Evolutionary conservation across 2,888 invertebrate species (phyloP), one percentile per base, ranked within the genome.

Genomic region (Luffia ferchaultella): DNA sequence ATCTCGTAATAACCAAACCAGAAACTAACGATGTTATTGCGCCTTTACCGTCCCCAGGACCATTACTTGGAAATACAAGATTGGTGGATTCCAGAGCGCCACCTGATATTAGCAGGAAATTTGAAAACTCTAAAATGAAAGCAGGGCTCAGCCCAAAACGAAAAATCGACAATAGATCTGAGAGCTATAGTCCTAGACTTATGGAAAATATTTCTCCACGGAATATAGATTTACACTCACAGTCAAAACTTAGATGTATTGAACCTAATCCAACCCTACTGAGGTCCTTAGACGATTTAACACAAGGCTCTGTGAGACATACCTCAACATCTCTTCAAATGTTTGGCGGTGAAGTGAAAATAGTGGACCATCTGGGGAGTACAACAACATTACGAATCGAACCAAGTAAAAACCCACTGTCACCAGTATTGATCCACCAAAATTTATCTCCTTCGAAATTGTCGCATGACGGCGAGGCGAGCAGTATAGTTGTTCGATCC

Each of bases 21-120:
- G 85, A 85, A 58, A 60, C 67, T 43, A 80, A 56, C 55, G 86
- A 87, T 58, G 70, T 87, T 44, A 82, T 85, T 54, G 83, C 88
- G 44, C 92, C 93, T 0, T 72, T 93, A 46, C 92, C 92, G 44
- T 93, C 93, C 2, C 94, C 94, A 0, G 94, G 94, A 0, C 94
- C 94, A 0, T 77, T 93, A 55, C 79, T 94, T 18, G 94, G 94
- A 2, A 93, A 92, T 63, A 94, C 94, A 1, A 87, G 93, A 48
- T 77, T 95, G 41, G 91, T 95, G 16, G 93, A 94, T 57, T 75
- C 87, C 12, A 74, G 80, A 60, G 57, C 64, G 41, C 64, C 77
- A 40, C 59, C 68, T 42, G 89, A 87, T 52, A 79, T 77, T 51
- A 63, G 64, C 46, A 72, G 73, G 57, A 79, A 73, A 66, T 63